Base-by-base conservation (phyloP, 2,113 vertebrate species). In the Microtus montanus region DNA sequence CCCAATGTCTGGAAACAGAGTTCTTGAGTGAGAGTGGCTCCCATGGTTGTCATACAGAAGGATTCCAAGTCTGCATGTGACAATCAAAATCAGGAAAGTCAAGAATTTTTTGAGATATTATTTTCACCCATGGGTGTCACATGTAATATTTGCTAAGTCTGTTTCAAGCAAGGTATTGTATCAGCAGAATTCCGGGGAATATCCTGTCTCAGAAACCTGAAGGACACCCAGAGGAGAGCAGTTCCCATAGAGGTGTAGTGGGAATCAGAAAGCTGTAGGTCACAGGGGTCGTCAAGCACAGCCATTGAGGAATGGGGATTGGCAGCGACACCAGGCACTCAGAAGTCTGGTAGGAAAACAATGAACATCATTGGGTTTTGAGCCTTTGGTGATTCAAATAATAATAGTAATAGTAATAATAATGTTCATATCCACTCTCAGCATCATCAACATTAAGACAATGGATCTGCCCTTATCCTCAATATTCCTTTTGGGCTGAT, bases 31-130 rank as follows among this genome's bases (percentile, higher is more conserved):
- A 84, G 3, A 22, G 41, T n/a, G 13, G 28, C 1, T 44, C 74
- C 86, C 2, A 5, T 33, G 15, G 3, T 68, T 24, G 15, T 22
- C 15, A 52, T 24, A 10, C 33, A 52, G 41, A 26, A 17, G 7
- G 5, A 30, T 30, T 28, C 20, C 6, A 7, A 11, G 4, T 10
- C 4, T 28, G 24, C 24, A 28, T 19, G 38, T n/a, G 38, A 54
- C 2, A 41, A 1, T 0, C 35, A 20, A 38, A 2, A n/a, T 14
- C 0, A 35, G 20, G 44, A 71, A 41, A 28, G 4, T 47, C 28
- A 7, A 90, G 20, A 87, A 79, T n/a, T 19, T 83, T 78, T 14
- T 33, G 30, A 54, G 26, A 52, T 35, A 70, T 38, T n/a, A 35
- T 47, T 66, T 30, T 66, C 10, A 38, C 14, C 20, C 85, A 11